Percentiles rank a stretch among this genome's conserved stretches.
These are phyloP conservation scores for Thereva nobilitata DNA, from an alignment of 2,888 invertebrate genomes.

Conservation along the genomic window DNA sequence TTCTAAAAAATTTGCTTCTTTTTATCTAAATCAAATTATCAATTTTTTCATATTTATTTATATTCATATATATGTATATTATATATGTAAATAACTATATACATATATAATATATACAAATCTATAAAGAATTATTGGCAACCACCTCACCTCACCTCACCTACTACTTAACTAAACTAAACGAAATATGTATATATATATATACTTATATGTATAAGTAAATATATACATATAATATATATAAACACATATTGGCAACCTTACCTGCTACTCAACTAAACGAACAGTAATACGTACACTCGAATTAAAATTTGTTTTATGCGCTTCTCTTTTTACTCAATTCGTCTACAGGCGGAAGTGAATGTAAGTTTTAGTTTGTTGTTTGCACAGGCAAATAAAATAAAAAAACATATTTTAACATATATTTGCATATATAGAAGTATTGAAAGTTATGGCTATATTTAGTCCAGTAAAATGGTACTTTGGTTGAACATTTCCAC, in stretches of 20 bases:
- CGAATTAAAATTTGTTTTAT: conserved; percentile 37
- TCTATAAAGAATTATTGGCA: too few relatives aligned
- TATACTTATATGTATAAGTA: too few relatives aligned
- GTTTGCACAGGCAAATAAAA: background rate
- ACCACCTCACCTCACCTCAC: too few relatives aligned
- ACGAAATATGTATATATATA: too few relatives aligned
- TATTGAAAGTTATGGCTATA: conserved; percentile 15
- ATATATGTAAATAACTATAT: too few relatives aligned
- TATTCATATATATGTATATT: too few relatives aligned
- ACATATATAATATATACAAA: too few relatives aligned
- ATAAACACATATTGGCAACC: background rate
- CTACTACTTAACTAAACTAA: too few relatives aligned
- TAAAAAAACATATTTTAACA: background rate
- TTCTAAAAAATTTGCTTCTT: too few relatives aligned
- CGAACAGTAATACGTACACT: conserved; percentile 24
- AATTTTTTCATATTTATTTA: too few relatives aligned
- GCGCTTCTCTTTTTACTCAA: conserved; percentile 40
- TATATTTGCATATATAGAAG: background rate
- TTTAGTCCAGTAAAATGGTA: conserved; percentile 31
- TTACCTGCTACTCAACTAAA: background rate
- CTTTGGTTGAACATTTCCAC: conserved; percentile 38
- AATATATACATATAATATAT: background rate
- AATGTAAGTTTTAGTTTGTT: conserved; percentile 65
- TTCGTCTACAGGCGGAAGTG: conserved; percentile 71
- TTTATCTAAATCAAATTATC: too few relatives aligned